Evolutionary conservation across 2,888 invertebrate species (phyloP).

Genomic region (Agrochola circellaris): DNA sequence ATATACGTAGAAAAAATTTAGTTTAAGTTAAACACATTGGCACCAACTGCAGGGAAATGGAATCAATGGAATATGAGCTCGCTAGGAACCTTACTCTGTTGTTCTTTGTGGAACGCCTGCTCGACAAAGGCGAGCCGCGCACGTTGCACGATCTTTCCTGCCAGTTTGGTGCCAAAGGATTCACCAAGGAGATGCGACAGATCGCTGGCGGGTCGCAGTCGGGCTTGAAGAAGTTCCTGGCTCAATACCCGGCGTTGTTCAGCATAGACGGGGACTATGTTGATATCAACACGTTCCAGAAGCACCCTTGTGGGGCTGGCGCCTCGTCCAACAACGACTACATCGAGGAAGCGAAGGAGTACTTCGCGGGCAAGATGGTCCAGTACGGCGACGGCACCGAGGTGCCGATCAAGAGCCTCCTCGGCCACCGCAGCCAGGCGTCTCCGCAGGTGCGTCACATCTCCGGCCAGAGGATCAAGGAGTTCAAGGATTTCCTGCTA

Average conservation of each 20-base stretch:
- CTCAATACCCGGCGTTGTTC: conserved; percentile 99
- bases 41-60: conserved; percentile 93
- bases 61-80: conserved; percentile 98
- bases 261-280: conserved; percentile 98
- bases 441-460: conserved; percentile 99
- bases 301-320: conserved; percentile 91
- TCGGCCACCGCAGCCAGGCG: conserved; percentile 99
- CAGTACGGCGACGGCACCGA: conserved; percentile 99
- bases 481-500: conserved; percentile 97
- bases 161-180: conserved; percentile 99
- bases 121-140: conserved; percentile 98
- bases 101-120: conserved; percentile 99
- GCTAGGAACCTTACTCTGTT: conserved; percentile 98
- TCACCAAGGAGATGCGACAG: conserved; percentile 99
- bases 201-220: conserved; percentile 98
- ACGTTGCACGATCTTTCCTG: conserved; percentile 99
- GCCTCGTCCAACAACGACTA: conserved; percentile 95
- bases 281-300: conserved; percentile 95
- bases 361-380: conserved; percentile 98
- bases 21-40: conserved; percentile 88
- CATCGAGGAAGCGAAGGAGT: conserved; percentile 99
- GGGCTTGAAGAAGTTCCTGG: conserved; percentile 98
- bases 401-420: conserved; percentile 98
- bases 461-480: conserved; percentile 97
- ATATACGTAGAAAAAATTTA: conserved; percentile 90